Evolutionary conservation across 2,888 invertebrate species (phyloP).

Genomic region (Craniophora ligustri): DNA sequence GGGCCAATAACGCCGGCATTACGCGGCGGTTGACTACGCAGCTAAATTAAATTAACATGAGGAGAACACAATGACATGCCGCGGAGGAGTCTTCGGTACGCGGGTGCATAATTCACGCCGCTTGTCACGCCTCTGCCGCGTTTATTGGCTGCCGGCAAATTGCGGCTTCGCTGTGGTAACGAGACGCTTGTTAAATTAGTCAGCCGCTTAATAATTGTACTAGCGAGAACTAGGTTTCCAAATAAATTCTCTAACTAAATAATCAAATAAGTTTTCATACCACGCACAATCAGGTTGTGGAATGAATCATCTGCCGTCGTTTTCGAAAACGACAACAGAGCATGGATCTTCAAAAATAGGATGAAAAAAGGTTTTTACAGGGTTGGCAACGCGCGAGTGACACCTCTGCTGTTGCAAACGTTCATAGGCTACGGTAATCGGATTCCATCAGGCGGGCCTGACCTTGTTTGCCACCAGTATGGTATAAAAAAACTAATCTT

Average conservation of each 20-base stretch:
- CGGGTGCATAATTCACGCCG: slow-evolving; percentile 66
- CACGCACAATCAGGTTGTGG: too few relatives aligned
- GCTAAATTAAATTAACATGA: slow-evolving; percentile 81
- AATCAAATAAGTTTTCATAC: too few relatives aligned
- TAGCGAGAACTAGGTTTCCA: slow-evolving; percentile 13
- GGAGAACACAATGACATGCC: slow-evolving; percentile 67
- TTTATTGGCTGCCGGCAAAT: slow-evolving; percentile 66
- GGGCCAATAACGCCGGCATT: slow-evolving; percentile 66
- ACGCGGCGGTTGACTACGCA: slow-evolving; percentile 64
- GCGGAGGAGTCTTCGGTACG: slow-evolving; percentile 53
- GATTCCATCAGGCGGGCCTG: too few relatives aligned
- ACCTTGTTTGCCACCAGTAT: too few relatives aligned
- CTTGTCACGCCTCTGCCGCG: slow-evolving; percentile 56
- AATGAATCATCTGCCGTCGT: too few relatives aligned
- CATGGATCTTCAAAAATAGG: too few relatives aligned
- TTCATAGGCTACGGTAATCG: too few relatives aligned
- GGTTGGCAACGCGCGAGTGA: too few relatives aligned
- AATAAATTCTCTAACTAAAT: slow-evolving; percentile 26
- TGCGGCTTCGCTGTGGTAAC: slow-evolving; percentile 35
- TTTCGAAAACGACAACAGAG: too few relatives aligned
- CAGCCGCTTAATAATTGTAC: slow-evolving; percentile 41
- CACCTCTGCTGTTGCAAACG: too few relatives aligned
- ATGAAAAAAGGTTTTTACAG: too few relatives aligned
- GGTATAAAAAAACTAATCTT: too few relatives aligned
- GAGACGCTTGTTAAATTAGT: slow-evolving; percentile 49